Conservation (phyloP, 2,888 invertebrate species). For the Tuberolachnus salignus region DNA sequence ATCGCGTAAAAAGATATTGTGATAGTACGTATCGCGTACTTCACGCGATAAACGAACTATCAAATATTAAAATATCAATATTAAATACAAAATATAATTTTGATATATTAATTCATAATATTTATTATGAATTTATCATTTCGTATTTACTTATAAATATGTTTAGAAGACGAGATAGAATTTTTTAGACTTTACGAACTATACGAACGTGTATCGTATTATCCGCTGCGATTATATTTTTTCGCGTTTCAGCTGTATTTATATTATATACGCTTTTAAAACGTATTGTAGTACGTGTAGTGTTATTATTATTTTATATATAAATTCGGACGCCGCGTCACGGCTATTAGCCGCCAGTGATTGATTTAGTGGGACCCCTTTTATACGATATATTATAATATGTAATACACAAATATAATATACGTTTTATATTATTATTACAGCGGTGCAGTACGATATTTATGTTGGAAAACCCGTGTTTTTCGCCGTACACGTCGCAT, state of each 20-base stretch:
- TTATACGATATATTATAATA: constrained; percentile 11
- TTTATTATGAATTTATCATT: no score
- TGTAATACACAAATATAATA: no score
- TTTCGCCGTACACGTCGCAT: background rate
- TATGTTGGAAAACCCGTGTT: constrained; percentile 42
- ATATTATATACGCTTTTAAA: background rate
- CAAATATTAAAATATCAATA: no score
- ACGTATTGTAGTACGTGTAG: constrained; percentile 21
- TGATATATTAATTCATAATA: no score
- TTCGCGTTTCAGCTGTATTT: background rate
- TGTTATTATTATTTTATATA: constrained; percentile 21
- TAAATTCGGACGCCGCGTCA: background rate
- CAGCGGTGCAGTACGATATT: constrained; percentile 5
- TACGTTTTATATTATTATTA: constrained; percentile 21
- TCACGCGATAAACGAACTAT: no score
- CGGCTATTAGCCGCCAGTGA: background rate
- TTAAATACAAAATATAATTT: no score
- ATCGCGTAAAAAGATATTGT: no score
- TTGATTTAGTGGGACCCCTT: constrained; percentile 55
- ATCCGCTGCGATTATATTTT: background rate
- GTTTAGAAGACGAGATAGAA: no score
- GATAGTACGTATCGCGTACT: no score
- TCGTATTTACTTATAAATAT: no score
- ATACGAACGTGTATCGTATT: no score
- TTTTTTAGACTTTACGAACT: no score